Evolutionary conservation across 1,140 invertebrate genomes (phyloP).

Genomic region (Drosophila eugracilis): DNA sequence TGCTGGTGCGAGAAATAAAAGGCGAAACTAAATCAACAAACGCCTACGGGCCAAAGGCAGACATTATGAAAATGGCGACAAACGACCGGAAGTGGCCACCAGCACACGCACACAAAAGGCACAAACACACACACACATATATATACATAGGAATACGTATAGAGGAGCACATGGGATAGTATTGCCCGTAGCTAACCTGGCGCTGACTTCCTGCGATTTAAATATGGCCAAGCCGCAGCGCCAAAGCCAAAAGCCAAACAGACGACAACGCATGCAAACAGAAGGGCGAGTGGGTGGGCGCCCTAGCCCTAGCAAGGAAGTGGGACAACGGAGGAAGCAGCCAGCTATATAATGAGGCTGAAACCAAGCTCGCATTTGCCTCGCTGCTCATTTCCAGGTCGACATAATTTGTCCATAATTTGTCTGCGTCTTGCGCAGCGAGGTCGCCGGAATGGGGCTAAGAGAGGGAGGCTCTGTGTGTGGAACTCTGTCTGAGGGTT

Average conservation of each 20-base stretch:
- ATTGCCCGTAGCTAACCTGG: conserved; percentile 60
- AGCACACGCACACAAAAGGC: conserved; percentile 38
- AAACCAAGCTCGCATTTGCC: conserved; percentile 51
- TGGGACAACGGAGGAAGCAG: conserved; percentile 24
- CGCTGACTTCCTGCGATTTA: conserved; percentile 74
- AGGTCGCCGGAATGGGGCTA: background rate
- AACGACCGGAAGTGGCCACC: conserved; percentile 74
- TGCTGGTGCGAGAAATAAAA: conserved; percentile 23
- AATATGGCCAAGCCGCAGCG: conserved; percentile 66
- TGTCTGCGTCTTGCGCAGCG: conserved; percentile 64
- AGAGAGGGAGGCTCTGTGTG: background rate
- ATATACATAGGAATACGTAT: conserved; percentile 21
- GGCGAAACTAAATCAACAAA: conserved; percentile 72
- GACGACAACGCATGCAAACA: conserved; percentile 70
- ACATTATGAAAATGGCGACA: conserved; percentile 80
- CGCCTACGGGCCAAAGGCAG: conserved; percentile 50
- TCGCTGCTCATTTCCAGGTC: conserved; percentile 81
- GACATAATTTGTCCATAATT: conserved; percentile 82
- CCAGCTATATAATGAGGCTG: conserved; percentile 74
- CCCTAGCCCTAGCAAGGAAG: conserved; percentile 3
- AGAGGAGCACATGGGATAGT: conserved; percentile 45
- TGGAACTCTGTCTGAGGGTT: conserved; percentile 50
- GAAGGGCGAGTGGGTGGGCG: background rate
- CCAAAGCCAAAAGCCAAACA: conserved; percentile 71
- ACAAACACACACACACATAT: conserved; percentile 14